phyloP scores from a whole-genome alignment of 2,797 vertebrate genomes.

The Anguilla marmorata region DNA sequence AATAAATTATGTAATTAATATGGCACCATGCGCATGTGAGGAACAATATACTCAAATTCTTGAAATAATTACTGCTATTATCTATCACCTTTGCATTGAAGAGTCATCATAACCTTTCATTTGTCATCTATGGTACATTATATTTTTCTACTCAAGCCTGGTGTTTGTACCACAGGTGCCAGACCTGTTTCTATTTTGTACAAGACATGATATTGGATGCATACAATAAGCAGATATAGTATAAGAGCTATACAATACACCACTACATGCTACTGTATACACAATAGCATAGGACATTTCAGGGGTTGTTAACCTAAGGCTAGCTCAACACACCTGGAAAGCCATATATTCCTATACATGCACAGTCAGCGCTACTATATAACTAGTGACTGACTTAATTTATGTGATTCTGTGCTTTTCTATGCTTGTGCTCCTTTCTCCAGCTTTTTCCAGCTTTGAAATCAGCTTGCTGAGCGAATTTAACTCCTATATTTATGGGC shows the following conservation, averaged over 20 bases:
- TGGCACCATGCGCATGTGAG: not conserved
- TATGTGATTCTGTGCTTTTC: not conserved
- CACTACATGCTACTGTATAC: too few relatives aligned
- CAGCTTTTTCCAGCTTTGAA: not conserved
- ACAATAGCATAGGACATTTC: too few relatives aligned
- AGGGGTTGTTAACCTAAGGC: not conserved
- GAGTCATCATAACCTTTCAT: not conserved
- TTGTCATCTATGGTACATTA: not conserved
- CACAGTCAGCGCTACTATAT: not conserved
- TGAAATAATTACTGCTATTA: not conserved
- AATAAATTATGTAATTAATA: not conserved
- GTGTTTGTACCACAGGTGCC: too few relatives aligned
- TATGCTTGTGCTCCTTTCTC: not conserved
- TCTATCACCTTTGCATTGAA: not conserved
- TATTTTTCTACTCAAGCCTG: too few relatives aligned
- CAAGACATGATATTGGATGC: too few relatives aligned
- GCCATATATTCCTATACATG: not conserved
- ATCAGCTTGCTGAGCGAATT: not conserved
- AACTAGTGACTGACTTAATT: not conserved
- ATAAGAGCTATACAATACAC: too few relatives aligned
- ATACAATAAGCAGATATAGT: too few relatives aligned
- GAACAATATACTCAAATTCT: not conserved
- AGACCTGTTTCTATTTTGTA: too few relatives aligned
- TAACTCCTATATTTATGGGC: not conserved
- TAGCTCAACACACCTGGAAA: not conserved